These are phyloP conservation scores for Barbus barbus DNA, from an alignment of 2,113 vertebrate species.

Conservation along the genomic window DNA sequence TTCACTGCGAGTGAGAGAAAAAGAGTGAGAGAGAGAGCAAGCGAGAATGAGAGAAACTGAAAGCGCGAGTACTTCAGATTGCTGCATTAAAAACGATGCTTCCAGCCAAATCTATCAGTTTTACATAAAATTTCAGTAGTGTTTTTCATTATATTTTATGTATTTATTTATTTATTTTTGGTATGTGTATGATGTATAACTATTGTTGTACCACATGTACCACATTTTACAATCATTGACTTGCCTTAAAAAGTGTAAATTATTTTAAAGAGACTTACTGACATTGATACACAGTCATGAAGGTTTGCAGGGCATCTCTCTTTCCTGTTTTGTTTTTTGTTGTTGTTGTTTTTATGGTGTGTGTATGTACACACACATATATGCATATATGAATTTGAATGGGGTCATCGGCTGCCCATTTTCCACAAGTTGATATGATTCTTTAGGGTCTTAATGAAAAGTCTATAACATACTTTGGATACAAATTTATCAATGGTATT, in stretches of 20 bases:
- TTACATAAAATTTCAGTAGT: background rate
- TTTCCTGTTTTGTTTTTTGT: background rate
- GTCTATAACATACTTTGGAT: no score
- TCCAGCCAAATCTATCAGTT: constrained; percentile 36
- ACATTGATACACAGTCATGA: background rate
- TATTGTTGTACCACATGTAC: background rate
- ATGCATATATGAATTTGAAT: background rate
- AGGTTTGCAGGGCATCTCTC: background rate
- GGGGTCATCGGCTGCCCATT: no score
- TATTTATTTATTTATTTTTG: no score
- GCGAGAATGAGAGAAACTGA: constrained; percentile 44
- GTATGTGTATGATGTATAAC: background rate
- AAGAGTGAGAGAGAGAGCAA: constrained; percentile 44
- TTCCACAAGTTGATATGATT: no score
- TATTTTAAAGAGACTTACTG: background rate
- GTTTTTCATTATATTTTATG: no score
- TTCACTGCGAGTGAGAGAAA: constrained; percentile 55
- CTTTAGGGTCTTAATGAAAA: no score
- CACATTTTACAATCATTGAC: background rate
- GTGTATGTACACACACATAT: no score
- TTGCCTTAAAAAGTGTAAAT: background rate
- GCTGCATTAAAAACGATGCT: constrained; percentile 42
- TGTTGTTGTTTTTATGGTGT: no score
- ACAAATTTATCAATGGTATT: no score
- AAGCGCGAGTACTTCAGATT: constrained; percentile 34